Evolutionary conservation across 37 sponge, comb jelly and placozoan genomes (phyloP), one percentile per base, ranked within the genome.

Genomic region (Aplysina aerophoba): DNA sequence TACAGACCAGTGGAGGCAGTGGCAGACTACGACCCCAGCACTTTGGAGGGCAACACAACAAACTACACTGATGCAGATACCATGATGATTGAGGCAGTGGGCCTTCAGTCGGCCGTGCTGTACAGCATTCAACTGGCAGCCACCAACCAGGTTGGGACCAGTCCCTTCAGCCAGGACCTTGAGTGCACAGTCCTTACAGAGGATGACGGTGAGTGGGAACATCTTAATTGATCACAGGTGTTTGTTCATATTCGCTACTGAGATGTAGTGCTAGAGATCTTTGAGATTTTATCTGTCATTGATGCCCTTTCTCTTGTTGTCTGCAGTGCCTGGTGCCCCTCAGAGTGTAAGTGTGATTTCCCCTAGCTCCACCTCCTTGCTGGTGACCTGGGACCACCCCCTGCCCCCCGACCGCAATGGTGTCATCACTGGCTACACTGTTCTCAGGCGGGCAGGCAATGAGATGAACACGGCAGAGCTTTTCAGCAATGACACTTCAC

Each of bases 361-460:
- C 15, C 65, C 65, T 55, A 28, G 21, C 36, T 86, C 87, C 57
- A 86, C 80, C 22, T 86, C 87, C 55, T 24, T 86, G 56, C 12
- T n/a, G 24, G 68, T 79, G 12, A 37, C 81, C 28, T 86, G 87
- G 87, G 56, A 62, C 31, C 78, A 75, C 54, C 78, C 78, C 53
- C 81, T 61, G 31, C 81, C 87, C 19, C 39, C 19, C 1, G 54
- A 86, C 55, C 80, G 53, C 24, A 86, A 86, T 61, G 87, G 87
- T 8, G 31, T 86, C 68, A 78, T 86, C 44, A 41, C 15, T 31
- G 33, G 63, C 80, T 86, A 86, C 79, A 64, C 33, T 4, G 63
- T 86, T 50, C 15, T 50, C 24, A 50, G 44, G 13, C 78, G 41
- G 78, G 1, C 15, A 22, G 44, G n/a, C n/a, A 17, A 3, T 40